A percentile compares a stretch with the other conserved stretches of the same genome.
Conservation (phyloP, 2,797 vertebrate genomes). For the Centropyge bicolor region DNA sequence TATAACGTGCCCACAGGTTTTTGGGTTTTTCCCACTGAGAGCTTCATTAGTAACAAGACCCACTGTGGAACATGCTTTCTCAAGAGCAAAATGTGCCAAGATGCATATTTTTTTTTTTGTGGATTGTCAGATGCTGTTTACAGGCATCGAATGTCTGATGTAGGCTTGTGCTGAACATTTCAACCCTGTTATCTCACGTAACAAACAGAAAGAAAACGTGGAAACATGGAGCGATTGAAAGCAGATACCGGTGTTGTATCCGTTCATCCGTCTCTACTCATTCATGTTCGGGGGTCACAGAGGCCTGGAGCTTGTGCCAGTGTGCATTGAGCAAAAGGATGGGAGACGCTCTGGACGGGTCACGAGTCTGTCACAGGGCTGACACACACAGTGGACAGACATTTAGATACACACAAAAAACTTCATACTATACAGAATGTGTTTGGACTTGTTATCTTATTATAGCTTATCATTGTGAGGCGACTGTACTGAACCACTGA, state of each 20-base stretch:
- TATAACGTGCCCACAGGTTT: neutral
- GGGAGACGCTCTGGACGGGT: neutral
- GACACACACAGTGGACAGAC: neutral
- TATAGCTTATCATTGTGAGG: neutral
- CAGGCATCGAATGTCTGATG: neutral
- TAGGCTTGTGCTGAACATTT: neutral
- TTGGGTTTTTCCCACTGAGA: no score
- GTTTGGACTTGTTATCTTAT: no score
- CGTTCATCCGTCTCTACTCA: no score
- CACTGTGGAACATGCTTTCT: neutral
- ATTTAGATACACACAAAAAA: neutral
- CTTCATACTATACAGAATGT: neutral
- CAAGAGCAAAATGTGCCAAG: neutral
- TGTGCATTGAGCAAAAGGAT: neutral
- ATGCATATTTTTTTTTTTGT: neutral
- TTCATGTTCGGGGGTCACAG: neutral
- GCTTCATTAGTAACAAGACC: slow-evolving; percentile 11
- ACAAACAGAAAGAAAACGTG: neutral
- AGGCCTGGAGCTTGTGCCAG: neutral
- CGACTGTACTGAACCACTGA: neutral
- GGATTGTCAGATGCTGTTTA: neutral
- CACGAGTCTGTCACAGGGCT: neutral
- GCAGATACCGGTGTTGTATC: neutral
- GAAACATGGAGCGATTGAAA: neutral
- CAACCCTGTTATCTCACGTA: neutral